A percentile compares a stretch with the other conserved stretches of the same genome.
Evolutionary conservation across 1,140 invertebrate species (phyloP).

Genomic region (Hyposmocoma kahamanoa): DNA sequence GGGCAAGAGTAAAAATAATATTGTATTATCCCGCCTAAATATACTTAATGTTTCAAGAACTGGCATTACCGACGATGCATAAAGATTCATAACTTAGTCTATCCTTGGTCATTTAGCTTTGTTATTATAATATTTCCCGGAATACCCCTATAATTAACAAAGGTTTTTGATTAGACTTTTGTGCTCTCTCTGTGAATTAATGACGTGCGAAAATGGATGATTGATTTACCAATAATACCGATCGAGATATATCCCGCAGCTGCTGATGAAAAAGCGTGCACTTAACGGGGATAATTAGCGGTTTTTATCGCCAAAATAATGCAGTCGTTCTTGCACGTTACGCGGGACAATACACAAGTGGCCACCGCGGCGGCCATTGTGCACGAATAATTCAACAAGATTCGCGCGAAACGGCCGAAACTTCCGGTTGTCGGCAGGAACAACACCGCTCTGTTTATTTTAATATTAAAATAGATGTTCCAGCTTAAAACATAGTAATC

Average conservation of each 20-base stretch:
- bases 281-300: conserved; percentile 44
- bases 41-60: no score
- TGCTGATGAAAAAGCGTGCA: conserved; percentile 22
- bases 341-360: conserved; percentile 32
- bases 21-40: no score
- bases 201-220: no score
- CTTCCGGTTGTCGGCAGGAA: conserved; percentile 38
- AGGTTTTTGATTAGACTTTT: no score
- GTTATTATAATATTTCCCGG: no score
- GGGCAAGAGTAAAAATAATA: no score
- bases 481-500: neutral
- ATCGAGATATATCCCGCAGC: neutral
- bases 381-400: conserved; percentile 54
- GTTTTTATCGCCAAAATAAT: conserved; percentile 38
- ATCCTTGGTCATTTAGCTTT: no score
- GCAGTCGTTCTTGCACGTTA: conserved; percentile 24
- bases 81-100: no score
- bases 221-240: neutral
- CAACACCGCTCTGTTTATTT: conserved; percentile 18
- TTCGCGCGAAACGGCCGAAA: conserved; percentile 50
- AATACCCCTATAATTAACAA: no score
- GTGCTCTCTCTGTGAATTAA: no score
- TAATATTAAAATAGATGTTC: conserved; percentile 39
- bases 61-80: no score
- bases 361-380: conserved; percentile 37